Base-by-base conservation (phyloP, 2,888 invertebrate species). In the Stramonita haemastoma region DNA sequence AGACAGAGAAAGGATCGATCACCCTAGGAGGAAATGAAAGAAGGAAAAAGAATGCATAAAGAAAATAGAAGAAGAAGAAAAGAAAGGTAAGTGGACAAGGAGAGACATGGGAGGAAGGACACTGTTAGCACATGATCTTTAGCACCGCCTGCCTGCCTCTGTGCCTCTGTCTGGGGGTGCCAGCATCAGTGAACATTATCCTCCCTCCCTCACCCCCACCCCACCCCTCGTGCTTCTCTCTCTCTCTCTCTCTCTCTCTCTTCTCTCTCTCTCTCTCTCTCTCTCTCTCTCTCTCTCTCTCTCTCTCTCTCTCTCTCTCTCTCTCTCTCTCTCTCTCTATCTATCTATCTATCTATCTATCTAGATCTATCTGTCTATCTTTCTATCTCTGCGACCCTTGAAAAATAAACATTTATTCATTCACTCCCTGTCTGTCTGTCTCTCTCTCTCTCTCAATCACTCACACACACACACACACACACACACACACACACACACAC, bases 121-220 rank as follows among this genome's bases (percentile, higher is more conserved):
- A 79, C n/a, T 46, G 79, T 79, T 79, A 26, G n/a, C 79, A 77
- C 46, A 46, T 57, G 57, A 87, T 79, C 79, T 79, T 79, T 79
- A 79, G 73, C 87, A 17, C 56, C 19, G 13, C 79, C 34, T 57
- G 57, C 46, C 8, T 8, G 2, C 46, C 46, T 46, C 46, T 46
- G 4, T 46, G n/a, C 46, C 46, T 46, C 46, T 46, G n/a, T n/a
- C n/a, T n/a, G 36, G 87, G 36, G 70, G 73, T 77, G 87, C 46
- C 87, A 87, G 34, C 73, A 87, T 73, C 73, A 29, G 56, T 87
- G 87, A 79, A 79, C 77, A 26, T 46, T 2, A 19, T 29, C 66
- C 56, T 29, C 22, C 17, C 1, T 26, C 46, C 46, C 36, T 22
- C 36, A 22, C 13, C 34, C 34, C 34, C 85, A n/a, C 57, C n/a